A percentile compares a stretch with the other conserved stretches of the same genome.
Evolutionary conservation across 2,888 invertebrate species (phyloP).

Genomic region (Drosophila neoperkinsi): DNA sequence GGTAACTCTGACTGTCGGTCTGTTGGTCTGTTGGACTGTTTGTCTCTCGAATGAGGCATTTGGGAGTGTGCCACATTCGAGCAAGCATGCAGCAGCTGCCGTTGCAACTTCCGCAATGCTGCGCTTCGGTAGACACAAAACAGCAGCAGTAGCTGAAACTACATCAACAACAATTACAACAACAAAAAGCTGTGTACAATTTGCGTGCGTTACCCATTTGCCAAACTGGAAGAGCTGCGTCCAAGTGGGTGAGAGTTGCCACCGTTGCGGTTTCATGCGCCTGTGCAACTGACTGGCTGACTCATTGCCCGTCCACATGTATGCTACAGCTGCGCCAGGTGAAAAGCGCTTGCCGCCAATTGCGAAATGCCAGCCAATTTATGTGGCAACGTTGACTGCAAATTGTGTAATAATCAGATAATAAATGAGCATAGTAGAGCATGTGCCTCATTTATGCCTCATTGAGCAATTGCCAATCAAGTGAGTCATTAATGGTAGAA

Average conservation of each 20-base stretch:
- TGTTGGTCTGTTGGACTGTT: neutral
- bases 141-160: conserved; percentile 49
- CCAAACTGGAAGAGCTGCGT: conserved; percentile 44
- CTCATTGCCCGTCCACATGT: conserved; percentile 41
- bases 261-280: conserved; percentile 65
- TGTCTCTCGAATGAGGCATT: conserved; percentile 10
- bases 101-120: conserved; percentile 76
- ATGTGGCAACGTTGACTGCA: conserved; percentile 33
- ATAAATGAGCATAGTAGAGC: conserved; percentile 62
- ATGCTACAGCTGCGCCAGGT: conserved; percentile 66
- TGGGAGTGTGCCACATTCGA: conserved; percentile 57
- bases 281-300: conserved; percentile 58
- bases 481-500: conserved; percentile 58
- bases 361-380: conserved; percentile 66
- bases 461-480: conserved; percentile 62
- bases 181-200: conserved; percentile 43
- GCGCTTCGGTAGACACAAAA: conserved; percentile 67
- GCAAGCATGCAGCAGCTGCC: conserved; percentile 53
- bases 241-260: conserved; percentile 59
- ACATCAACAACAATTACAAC: conserved; percentile 18
- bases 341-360: conserved; percentile 51
- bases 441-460: conserved; percentile 71
- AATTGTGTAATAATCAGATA: conserved; percentile 75
- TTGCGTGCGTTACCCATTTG: conserved; percentile 76
- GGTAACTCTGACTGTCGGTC: conserved; percentile 39